A percentile compares a stretch with the other conserved stretches of the same genome.
Evolutionary conservation across 2,797 vertebrate species (phyloP).

Genomic region (Gymnodraco acuticeps): DNA sequence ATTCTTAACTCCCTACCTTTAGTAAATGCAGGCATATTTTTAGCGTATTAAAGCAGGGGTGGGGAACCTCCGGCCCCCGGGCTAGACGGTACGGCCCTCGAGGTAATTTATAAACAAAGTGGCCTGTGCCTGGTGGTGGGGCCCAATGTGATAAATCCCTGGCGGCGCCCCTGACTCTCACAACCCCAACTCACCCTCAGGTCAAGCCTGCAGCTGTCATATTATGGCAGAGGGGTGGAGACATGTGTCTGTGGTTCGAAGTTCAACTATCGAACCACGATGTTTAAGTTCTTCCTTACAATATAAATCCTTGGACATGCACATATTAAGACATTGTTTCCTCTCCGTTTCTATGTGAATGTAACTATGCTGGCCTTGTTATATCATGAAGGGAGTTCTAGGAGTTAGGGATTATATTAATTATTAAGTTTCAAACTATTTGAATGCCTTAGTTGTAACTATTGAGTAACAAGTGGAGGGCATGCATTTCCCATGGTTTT

Average conservation of each 20-base stretch:
- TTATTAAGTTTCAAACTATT: not conserved
- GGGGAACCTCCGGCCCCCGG: no score
- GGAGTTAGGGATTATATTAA: not conserved
- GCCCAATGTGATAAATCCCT: no score
- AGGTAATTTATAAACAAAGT: no score
- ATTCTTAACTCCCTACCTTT: no score
- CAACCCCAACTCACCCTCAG: not conserved
- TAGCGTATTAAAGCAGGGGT: no score
- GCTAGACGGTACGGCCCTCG: no score
- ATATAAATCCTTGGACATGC: not conserved
- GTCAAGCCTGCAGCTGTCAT: no score
- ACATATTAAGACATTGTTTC: not conserved
- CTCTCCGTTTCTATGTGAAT: not conserved
- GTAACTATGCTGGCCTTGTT: no score
- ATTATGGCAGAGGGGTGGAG: constrained; percentile 12
- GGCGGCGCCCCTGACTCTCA: no score
- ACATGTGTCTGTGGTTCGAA: not conserved
- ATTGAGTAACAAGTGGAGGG: not conserved
- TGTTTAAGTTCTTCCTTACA: not conserved
- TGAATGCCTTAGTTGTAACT: not conserved
- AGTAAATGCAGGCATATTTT: no score
- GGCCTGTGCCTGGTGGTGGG: no score
- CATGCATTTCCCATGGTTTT: not conserved
- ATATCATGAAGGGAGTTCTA: not conserved
- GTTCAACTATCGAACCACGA: not conserved